Evolutionary conservation across 37 sponge, comb jelly and placozoan species (phyloP), one percentile per base, ranked within the genome.

Genomic region (Mnemiopsis leidyi): DNA sequence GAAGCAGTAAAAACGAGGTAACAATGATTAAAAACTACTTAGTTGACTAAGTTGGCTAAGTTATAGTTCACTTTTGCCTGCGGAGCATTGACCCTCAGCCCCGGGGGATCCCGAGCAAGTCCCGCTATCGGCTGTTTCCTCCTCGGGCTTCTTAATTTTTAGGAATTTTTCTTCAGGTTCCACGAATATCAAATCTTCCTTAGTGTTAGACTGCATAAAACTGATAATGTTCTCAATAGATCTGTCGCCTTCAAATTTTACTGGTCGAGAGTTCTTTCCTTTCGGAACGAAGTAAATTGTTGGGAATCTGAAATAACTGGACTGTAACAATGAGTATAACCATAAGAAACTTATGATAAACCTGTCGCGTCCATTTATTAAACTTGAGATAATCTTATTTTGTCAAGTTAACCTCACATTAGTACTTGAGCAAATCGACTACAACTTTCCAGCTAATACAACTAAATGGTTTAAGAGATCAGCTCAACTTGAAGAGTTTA

Each of bases 281-380:
- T 79, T 79, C 37, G 82, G 82, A 23, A 79, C 82, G 29, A 79
- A 33, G 21, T 79, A 79, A 36, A 79, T 79, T 13, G 82, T 79
- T 2, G 82, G 82, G 36, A 79, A 79, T 25, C 73, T 69, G 73
- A 69, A 69, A 69, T 69, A 3, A 69, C n/a, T n/a, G n/a, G n/a
- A n/a, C n/a, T n/a, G n/a, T n/a, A n/a, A n/a, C n/a, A n/a, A n/a
- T n/a, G n/a, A n/a, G n/a, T n/a, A n/a, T n/a, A n/a, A n/a, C n/a
- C n/a, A n/a, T n/a, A n/a, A n/a, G n/a, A n/a, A n/a, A n/a, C n/a
- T n/a, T n/a, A n/a, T n/a, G n/a, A n/a, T n/a, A n/a, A n/a, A n/a
- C n/a, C n/a, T n/a, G n/a, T n/a, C n/a, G n/a, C n/a, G n/a, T n/a
- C n/a, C n/a, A n/a, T n/a, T n/a, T n/a, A n/a, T n/a, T n/a, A n/a